Conservation (phyloP, 1,140 invertebrate species). For the Drosophila auraria region DNA sequence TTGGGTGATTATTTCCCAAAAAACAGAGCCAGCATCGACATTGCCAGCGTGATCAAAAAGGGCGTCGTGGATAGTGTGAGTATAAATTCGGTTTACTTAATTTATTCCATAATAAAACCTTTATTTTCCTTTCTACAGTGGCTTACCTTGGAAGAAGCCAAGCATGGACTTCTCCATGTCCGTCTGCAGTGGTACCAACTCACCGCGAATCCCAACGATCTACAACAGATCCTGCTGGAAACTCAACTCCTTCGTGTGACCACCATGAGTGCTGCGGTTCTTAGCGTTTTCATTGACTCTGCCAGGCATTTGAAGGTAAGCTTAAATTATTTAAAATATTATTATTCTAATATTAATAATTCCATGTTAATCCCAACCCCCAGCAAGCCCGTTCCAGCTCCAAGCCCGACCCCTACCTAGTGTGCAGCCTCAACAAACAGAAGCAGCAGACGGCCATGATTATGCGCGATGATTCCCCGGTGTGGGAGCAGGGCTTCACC, state of each 20-base stretch:
- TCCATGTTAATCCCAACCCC: not conserved
- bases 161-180: constrained; percentile 96
- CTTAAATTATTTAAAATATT: not conserved
- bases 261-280: constrained; percentile 90
- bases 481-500: constrained; percentile 93
- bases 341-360: not conserved
- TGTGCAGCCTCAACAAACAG: constrained; percentile 90
- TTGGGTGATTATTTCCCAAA: not conserved
- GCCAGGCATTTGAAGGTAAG: constrained; percentile 94
- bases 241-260: constrained; percentile 91
- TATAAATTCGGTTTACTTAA: constrained; percentile 24
- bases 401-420: constrained; percentile 92
- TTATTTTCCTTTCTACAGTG: constrained; percentile 88
- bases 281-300: constrained; percentile 95
- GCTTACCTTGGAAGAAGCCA: constrained; percentile 96
- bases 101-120: not conserved
- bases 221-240: constrained; percentile 91
- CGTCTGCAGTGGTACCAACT: constrained; percentile 94
- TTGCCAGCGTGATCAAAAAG: constrained; percentile 88
- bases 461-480: constrained; percentile 90
- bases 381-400: constrained; percentile 89
- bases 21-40: constrained; percentile 88
- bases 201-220: constrained; percentile 89
- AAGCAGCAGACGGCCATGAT: constrained; percentile 89
- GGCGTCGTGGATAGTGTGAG: constrained; percentile 90